Percentiles rank a stretch among this genome's conserved stretches.
These are phyloP conservation scores for Actias luna DNA, from an alignment of 2,888 invertebrate species.

Conservation along the genomic window DNA sequence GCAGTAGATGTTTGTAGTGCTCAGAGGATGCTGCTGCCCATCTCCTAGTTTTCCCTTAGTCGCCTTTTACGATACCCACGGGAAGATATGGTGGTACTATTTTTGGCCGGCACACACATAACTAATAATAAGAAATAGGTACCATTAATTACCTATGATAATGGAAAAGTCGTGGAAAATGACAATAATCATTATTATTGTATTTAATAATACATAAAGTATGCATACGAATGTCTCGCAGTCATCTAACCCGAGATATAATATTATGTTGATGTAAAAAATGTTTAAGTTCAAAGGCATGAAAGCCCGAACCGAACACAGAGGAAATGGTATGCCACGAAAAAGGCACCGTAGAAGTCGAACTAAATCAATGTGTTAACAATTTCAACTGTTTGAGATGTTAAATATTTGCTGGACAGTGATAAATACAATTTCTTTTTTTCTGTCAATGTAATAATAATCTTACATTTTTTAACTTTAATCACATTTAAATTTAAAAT, in stretches of 20 bases:
- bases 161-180: too few relatives aligned
- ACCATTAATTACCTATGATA: too few relatives aligned
- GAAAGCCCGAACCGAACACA: conserved; percentile 30
- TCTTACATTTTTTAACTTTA: neutral
- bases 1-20: too few relatives aligned
- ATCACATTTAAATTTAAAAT: too few relatives aligned
- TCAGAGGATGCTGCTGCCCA: too few relatives aligned
- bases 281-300: conserved; percentile 36
- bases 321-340: conserved; percentile 42
- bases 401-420: neutral
- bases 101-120: too few relatives aligned
- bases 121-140: too few relatives aligned
- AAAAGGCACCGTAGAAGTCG: conserved; percentile 29
- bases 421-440: neutral
- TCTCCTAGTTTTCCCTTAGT: too few relatives aligned
- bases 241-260: conserved; percentile 23
- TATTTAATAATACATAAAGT: neutral
- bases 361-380: neutral
- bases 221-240: neutral
- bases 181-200: too few relatives aligned
- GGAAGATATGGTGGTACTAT: too few relatives aligned
- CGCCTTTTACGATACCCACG: too few relatives aligned
- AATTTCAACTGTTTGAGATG: neutral
- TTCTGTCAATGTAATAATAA: neutral
- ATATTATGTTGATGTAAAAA: conserved; percentile 29